Evolutionary conservation across 1,140 invertebrate genomes (phyloP), one percentile per base, ranked within the genome.

Genomic region (Eupeodes corollae): DNA sequence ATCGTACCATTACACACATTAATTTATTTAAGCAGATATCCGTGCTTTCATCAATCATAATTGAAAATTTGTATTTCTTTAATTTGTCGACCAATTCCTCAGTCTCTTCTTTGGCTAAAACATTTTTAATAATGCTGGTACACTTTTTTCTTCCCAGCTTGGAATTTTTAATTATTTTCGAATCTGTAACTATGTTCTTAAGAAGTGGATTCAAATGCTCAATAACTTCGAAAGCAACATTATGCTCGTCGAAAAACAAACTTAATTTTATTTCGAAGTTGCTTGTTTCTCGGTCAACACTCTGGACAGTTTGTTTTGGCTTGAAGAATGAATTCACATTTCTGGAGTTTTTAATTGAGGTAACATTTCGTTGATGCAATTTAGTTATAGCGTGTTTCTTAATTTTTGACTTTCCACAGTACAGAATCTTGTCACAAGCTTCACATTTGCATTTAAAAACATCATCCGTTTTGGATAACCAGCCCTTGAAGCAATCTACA

Each of bases 21-120:
- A 30, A 30, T 21, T 43, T 43, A 14, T 43, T 43, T 11, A 43
- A 30, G 8, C 42, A 19, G 21, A 30, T 43, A 14, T 2, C 42
- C 9, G 42, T 43, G 42, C 42, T 43, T n/a, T 43, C 42, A n/a
- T 32, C 42, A 15, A 43, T 43, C 42, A 43, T 11, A 6, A 43
- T 15, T 11, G 42, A 43, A 43, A 43, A 43, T n/a, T 26, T 43
- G 16, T 43, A 30, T 11, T 6, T 11, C 26, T 43, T 43, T 31
- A 43, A 30, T 31, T 43, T 43, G 14, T 30, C 14, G 12, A 43
- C 21, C 2, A 43, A 32, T 10, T n/a, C 32, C 1, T 43, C n/a
- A 8, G 26, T 26, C 32, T 34, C 33, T 34, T 10, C 33, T 34
- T 34, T 34, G 9, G 33, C 33, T n/a, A 34, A 34, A 10, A 34